phyloP scores from a whole-genome alignment of 2,797 vertebrate genomes.

The Phrynocephalus vlangalii region DNA sequence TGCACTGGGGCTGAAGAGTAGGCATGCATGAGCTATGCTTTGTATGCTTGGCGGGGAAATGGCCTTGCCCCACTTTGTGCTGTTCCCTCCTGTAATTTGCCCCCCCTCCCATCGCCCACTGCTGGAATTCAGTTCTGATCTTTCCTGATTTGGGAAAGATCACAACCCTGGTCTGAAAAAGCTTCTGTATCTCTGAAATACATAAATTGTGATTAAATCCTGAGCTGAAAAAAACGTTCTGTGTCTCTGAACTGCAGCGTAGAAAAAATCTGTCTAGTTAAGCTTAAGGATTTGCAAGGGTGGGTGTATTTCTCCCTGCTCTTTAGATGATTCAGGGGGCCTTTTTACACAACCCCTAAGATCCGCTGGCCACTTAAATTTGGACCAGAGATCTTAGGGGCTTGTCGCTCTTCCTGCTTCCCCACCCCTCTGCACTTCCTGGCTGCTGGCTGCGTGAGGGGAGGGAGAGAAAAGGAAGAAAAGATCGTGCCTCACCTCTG shows the following conservation, averaged over 20 bases:
- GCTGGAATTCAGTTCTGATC: neutral
- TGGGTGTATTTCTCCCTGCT: neutral
- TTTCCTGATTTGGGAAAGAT: too few species aligned
- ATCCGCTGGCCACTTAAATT: too few species aligned
- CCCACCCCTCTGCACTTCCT: too few species aligned
- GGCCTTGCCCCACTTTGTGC: neutral
- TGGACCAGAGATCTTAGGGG: too few species aligned
- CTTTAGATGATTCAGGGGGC: neutral
- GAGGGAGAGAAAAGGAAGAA: too few species aligned
- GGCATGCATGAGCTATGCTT: neutral
- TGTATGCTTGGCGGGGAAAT: neutral
- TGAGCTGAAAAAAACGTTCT: neutral
- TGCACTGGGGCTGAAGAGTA: neutral
- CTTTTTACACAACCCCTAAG: too few species aligned
- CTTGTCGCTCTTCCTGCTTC: too few species aligned
- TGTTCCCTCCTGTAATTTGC: neutral
- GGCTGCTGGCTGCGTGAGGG: too few species aligned
- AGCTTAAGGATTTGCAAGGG: neutral
- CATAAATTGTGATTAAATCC: too few species aligned
- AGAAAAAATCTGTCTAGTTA: neutral
- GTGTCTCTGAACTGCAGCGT: neutral
- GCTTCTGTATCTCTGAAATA: too few species aligned
- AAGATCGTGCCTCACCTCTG: too few species aligned
- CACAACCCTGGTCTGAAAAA: too few species aligned
- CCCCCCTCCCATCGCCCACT: neutral